Evolutionary conservation across 2,797 vertebrate genomes (phyloP).

Genomic region (Bradypus variegatus): DNA sequence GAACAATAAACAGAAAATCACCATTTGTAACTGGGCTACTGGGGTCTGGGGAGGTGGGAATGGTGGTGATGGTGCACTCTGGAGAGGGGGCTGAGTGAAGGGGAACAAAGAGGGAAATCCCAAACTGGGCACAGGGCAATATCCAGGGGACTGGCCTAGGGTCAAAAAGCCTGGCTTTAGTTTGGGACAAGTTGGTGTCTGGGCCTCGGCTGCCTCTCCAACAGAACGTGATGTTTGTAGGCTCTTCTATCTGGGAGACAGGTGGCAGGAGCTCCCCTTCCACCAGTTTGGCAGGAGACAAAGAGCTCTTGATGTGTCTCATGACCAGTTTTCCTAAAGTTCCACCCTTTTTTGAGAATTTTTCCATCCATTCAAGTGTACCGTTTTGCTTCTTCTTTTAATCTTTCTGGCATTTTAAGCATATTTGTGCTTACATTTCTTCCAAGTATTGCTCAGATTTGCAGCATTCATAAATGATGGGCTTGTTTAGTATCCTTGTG

Average conservation of each 20-base stretch:
- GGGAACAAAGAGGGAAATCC: not conserved
- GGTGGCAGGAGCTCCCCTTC: not conserved
- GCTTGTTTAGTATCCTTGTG: not conserved
- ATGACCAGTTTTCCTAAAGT: not conserved
- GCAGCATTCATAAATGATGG: not conserved
- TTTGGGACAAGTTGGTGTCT: not conserved
- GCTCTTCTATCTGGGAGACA: not conserved
- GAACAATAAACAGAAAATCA: constrained; percentile 67
- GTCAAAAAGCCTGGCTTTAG: not conserved
- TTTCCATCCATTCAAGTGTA: not conserved
- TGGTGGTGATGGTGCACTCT: not conserved
- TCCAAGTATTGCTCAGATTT: not conserved
- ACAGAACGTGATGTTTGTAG: not conserved
- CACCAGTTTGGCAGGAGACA: not conserved
- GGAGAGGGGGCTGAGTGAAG: not conserved
- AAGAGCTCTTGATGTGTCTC: not conserved
- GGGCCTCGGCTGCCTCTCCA: not conserved
- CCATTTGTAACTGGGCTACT: constrained; percentile 64
- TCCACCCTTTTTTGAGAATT: not conserved
- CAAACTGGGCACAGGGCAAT: not conserved
- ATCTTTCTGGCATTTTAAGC: not conserved
- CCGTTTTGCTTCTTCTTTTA: not conserved
- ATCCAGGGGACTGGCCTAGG: not conserved
- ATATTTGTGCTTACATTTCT: not conserved
- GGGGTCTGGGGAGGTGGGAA: constrained; percentile 36